A percentile compares a stretch with the other conserved stretches of the same genome.
Evolutionary conservation across 2,113 vertebrate species (phyloP).

Genomic region (Lepisosteus oculatus): DNA sequence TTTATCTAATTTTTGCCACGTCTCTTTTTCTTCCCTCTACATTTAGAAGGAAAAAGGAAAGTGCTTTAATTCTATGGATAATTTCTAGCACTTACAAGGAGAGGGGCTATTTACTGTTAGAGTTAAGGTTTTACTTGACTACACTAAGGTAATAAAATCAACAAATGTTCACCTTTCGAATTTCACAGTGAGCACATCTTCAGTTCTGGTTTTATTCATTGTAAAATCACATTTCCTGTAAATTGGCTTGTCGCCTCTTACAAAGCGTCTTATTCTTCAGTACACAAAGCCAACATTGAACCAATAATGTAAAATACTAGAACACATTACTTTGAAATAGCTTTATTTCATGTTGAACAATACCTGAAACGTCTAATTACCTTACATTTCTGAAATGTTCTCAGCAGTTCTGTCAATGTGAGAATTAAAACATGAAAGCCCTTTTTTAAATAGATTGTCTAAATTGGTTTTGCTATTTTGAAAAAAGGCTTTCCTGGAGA

Average conservation of each 20-base stretch:
- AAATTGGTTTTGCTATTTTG: constrained; percentile 48
- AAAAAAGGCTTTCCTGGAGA: constrained; percentile 20
- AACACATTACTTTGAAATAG: neutral
- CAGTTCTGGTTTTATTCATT: neutral
- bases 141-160: constrained; percentile 2
- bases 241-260: neutral
- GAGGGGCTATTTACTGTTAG: neutral
- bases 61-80: too few relatives aligned
- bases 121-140: neutral
- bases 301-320: neutral
- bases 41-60: too few relatives aligned
- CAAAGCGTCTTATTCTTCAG: neutral
- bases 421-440: constrained; percentile 31
- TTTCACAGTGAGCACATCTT: neutral
- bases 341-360: neutral
- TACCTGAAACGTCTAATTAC: constrained; percentile 1
- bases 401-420: constrained; percentile 29
- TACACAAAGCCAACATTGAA: neutral
- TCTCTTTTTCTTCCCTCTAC: too few relatives aligned
- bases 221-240: constrained; percentile 2
- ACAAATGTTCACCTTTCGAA: neutral
- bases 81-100: too few relatives aligned
- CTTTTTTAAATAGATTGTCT: constrained; percentile 46
- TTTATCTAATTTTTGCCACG: too few relatives aligned
- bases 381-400: constrained; percentile 11